phyloP scores from a whole-genome alignment of 2,797 vertebrate genomes.

The Brachyalestes nurse region DNA sequence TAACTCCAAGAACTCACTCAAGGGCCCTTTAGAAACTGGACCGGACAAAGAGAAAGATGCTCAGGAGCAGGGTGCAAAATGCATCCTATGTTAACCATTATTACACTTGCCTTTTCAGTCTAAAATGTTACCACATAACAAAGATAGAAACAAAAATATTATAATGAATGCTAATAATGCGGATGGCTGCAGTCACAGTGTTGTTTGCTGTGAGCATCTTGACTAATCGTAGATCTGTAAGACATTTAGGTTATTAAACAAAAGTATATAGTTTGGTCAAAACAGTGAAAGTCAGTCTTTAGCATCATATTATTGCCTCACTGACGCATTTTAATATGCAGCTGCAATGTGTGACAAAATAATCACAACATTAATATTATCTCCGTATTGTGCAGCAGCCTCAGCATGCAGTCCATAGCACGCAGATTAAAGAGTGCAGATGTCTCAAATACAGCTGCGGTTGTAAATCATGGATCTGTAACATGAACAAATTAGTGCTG shows the following conservation, averaged over 20 bases:
- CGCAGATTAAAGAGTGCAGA: neutral
- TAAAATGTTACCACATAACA: neutral
- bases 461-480: slow-evolving; percentile 4
- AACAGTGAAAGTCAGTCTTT: neutral
- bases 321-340: neutral
- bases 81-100: neutral
- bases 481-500: neutral
- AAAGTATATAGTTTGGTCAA: neutral
- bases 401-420: neutral
- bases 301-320: neutral
- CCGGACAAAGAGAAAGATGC: neutral
- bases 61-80: neutral
- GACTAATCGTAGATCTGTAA: neutral
- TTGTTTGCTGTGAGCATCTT: neutral
- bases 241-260: neutral
- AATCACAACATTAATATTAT: neutral
- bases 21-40: neutral
- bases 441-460: neutral
- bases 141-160: too few species aligned
- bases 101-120: neutral
- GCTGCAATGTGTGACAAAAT: neutral
- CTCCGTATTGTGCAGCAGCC: neutral
- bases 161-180: neutral
- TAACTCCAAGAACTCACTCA: neutral
- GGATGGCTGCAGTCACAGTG: neutral